Evolutionary conservation across 2,113 vertebrate species (phyloP), one percentile per base, ranked within the genome.

Genomic region (Centropristis striata): DNA sequence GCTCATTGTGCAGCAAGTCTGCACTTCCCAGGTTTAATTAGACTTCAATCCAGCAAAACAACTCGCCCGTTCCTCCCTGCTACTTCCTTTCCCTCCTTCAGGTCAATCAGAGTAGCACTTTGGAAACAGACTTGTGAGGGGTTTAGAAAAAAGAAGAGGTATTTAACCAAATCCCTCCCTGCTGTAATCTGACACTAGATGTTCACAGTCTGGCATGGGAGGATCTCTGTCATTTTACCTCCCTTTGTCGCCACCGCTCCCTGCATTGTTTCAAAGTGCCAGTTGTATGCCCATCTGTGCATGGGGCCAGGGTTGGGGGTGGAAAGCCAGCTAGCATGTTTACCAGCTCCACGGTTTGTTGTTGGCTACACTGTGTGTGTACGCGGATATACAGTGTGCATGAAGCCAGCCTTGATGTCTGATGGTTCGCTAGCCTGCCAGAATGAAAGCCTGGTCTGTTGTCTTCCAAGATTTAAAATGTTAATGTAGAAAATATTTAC

Each of bases 401-500:
- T 49, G 64, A 63, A 75, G 78, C 54, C 37, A 16, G 77, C 50
- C 71, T 75, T 69, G 65, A 71, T 88, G 78, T 78, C 58, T 73
- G 71, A 74, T 39, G 41, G 68, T 82, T 71, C 28, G 55, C 60
- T 39, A 7, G 58, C 60, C 76, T 77, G 60, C 68, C 85, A 74
- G 79, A 57, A 81, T 76, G 32, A 86, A 83, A 80, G 63, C 69
- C 57, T 11, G 25, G 21, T 27, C 51, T 87, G 87, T 71, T 80
- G 83, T 87, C 80, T 80, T 86, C 79, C 60, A 47, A 80, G 80
- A 81, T 75, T 90, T 75, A 32, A 87, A 88, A 90, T 85, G 81
- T 84, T 61, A 76, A 79, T 68, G 27, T 57, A 37, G 41, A 74
- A 87, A 87, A 87, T 88, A 80, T 88, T 92, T 83, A 81, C 81